Evolutionary conservation across 2,113 vertebrate species (phyloP).

Genomic region (Pristiophorus japonicus): DNA sequence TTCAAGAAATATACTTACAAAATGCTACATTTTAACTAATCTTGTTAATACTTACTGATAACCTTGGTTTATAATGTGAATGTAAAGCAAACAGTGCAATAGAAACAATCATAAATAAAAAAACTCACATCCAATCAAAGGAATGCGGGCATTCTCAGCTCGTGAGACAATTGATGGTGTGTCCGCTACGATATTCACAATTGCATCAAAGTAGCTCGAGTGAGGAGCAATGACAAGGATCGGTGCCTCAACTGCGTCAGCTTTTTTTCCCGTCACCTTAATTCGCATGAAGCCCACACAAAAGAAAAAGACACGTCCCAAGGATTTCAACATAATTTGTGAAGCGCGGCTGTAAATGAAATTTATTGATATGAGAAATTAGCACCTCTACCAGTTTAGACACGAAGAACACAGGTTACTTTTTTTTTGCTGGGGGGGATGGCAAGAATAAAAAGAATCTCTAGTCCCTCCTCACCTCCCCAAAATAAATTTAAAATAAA

Average conservation of each 20-base stretch:
- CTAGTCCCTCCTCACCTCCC: background rate
- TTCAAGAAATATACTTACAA: background rate
- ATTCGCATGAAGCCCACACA: slow-evolving; percentile 77
- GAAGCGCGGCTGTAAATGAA: slow-evolving; percentile 63
- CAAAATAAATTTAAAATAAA: background rate
- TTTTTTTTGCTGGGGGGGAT: background rate
- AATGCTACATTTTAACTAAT: background rate
- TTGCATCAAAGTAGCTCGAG: slow-evolving; percentile 89
- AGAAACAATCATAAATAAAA: background rate
- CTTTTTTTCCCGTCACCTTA: slow-evolving; percentile 71
- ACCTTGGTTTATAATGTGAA: background rate
- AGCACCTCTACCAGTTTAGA: background rate
- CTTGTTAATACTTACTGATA: background rate
- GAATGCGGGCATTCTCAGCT: slow-evolving; percentile 70
- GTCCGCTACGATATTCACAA: slow-evolving; percentile 72
- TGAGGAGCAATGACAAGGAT: slow-evolving; percentile 84
- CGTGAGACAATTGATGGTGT: slow-evolving; percentile 85
- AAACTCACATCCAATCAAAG: slow-evolving; percentile 84
- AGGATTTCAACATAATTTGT: slow-evolving; percentile 54
- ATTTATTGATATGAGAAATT: slow-evolving; percentile 5
- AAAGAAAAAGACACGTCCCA: slow-evolving; percentile 70
- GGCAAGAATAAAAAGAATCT: background rate
- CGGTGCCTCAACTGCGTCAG: slow-evolving; percentile 64
- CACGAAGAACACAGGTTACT: background rate
- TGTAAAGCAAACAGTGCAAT: background rate